A percentile compares a stretch with the other conserved stretches of the same genome.
Conservation (phyloP, 2,888 invertebrate species). For the Macroteleia sp. region DNA sequence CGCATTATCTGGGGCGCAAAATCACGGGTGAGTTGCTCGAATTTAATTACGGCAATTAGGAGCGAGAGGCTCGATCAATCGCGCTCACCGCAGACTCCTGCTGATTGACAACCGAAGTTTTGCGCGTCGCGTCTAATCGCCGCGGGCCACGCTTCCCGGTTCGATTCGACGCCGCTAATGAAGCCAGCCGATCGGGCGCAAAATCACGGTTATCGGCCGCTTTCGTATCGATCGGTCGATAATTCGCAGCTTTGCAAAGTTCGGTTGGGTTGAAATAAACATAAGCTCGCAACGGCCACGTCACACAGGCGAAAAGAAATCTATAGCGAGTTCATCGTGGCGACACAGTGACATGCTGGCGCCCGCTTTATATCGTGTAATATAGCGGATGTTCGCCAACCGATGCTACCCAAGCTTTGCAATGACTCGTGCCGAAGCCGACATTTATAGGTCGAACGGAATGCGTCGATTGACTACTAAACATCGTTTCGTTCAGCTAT, state of each 20-base stretch:
- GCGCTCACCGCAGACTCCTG: constrained; percentile 21
- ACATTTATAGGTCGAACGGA: constrained; percentile 65
- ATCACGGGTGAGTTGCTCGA: constrained; percentile 39
- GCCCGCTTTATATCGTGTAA: constrained; percentile 70
- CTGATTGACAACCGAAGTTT: constrained; percentile 37
- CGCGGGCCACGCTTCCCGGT: constrained; percentile 11
- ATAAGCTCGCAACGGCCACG: constrained; percentile 81
- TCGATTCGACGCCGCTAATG: constrained; percentile 3
- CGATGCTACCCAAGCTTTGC: constrained; percentile 51
- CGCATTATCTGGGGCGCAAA: constrained; percentile 1
- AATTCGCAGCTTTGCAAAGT: neutral
- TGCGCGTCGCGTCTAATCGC: constrained; percentile 23
- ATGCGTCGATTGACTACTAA: constrained; percentile 64
- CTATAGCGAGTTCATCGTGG: constrained; percentile 77
- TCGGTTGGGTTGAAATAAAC: constrained; percentile 74
- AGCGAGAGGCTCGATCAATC: constrained; percentile 11
- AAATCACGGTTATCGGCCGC: constrained; percentile 19
- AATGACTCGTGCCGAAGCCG: constrained; percentile 61
- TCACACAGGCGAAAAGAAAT: constrained; percentile 78
- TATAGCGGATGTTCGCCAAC: constrained; percentile 50
- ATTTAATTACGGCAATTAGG: constrained; percentile 19
- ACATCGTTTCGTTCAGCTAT: constrained; percentile 48
- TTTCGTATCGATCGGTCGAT: neutral
- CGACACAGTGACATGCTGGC: constrained; percentile 76
- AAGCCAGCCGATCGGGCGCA: constrained; percentile 15